Evolutionary conservation across 2,113 vertebrate species (phyloP).

Genomic region (Aplodontia rufa): DNA sequence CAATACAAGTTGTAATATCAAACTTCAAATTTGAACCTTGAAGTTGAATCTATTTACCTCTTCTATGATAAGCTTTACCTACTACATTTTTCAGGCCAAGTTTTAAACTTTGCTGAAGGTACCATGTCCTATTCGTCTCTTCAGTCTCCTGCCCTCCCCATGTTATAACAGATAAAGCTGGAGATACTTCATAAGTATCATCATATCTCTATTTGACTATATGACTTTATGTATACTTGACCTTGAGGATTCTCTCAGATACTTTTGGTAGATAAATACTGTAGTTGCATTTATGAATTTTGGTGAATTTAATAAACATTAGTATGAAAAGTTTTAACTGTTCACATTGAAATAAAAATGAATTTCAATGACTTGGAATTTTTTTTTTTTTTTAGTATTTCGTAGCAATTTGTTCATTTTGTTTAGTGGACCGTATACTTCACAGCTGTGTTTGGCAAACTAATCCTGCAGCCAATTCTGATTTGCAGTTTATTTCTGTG

Average conservation of each 20-base stretch:
- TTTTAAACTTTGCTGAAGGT: neutral
- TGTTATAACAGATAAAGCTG: neutral
- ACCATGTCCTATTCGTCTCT: neutral
- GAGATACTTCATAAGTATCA: neutral
- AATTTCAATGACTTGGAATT: neutral
- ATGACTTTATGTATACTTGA: neutral
- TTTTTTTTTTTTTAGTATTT: neutral
- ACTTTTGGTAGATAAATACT: neutral
- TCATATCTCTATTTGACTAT: neutral
- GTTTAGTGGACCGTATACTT: neutral
- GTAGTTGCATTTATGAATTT: neutral
- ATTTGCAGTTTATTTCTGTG: neutral
- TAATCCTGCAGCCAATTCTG: neutral
- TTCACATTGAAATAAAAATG: neutral
- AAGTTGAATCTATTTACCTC: neutral
- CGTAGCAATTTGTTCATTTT: neutral
- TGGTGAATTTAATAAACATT: neutral
- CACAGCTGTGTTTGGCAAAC: neutral
- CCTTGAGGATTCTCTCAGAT: neutral
- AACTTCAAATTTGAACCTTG: constrained; percentile 1
- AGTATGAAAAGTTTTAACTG: neutral
- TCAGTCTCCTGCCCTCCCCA: neutral
- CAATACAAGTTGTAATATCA: neutral
- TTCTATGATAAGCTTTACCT: neutral
- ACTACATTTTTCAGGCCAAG: neutral